Base-by-base conservation (phyloP, 2,113 vertebrate genomes). In the Loxodonta africana region DNA sequence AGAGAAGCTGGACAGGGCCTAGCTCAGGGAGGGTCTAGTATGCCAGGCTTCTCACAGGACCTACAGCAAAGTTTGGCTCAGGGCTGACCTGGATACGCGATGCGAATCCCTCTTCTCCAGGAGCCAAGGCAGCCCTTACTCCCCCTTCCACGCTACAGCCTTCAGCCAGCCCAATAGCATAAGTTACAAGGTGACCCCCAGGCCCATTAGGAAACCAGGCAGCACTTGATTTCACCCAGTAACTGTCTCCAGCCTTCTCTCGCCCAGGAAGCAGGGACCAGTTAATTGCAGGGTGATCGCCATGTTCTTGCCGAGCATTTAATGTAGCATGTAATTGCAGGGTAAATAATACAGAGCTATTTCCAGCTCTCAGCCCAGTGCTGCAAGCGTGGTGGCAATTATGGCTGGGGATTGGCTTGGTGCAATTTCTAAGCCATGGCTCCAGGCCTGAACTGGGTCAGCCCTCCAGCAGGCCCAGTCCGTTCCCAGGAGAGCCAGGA, bases 271-370 rank as follows among this genome's bases (percentile, higher is more conserved):
- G 94, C 97, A 95, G 95, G 67, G 96, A 96, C 95, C 97, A 98
- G 95, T 97, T 98, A 98, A 98, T 98, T 98, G 97, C 94, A 98
- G 95, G 97, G 98, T 97, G 97, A 98, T 96, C 82, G 73, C 97
- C 94, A 94, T 98, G 97, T 98, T 98, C 98, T 98, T 78, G 78
- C 2, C 0, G 96, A 98, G 97, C 97, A 97, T 98, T 97, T 97
- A 98, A 98, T 97, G 97, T 98, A 98, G 98, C 97, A 96, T 98
- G 97, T 98, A 98, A 98, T 98, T 98, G 98, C 95, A 97, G 97
- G 97, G 97, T 98, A 98, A 98, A 98, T 98, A 98, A 98, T 97
- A 97, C 97, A 95, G 92, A 96, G 97, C 97, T 98, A 98, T 98
- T 98, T 98, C 96, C 94, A 97, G 97, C 96, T 83, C 95, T 96